Base-by-base conservation (phyloP, 30 jellyfish, hydroid and myxozoan genomes). In the Cassiopea andromeda region DNA sequence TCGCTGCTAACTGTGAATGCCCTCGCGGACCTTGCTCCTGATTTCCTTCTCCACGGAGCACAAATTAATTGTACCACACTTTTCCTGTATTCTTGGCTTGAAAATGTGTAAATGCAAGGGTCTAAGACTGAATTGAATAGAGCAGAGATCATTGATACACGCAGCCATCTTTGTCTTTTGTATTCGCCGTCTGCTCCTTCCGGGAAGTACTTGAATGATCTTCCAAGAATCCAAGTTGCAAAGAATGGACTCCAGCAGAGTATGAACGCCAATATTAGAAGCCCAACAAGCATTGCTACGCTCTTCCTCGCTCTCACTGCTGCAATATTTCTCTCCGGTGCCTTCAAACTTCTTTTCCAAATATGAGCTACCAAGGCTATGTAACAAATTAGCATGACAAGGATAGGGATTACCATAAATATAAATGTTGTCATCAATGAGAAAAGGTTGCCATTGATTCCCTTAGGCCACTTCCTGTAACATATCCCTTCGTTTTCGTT, bases 181-280 rank as follows among this genome's bases (percentile, higher is more conserved):
- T 70, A 70, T 15, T 70, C 79, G 0, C 79, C 79, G 0, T 0
- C 79, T 14, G 27, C 16, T 0, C 79, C 79, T 1, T 43, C 27
- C 0, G 79, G 54, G 50, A 70, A 70, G 50, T 18, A 70, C 1
- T 70, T 43, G 38, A 70, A 27, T 6, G 79, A n/a, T 15, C 79
- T 70, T 19, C 79, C 79, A 19, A 70, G 49, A 54, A 38, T 70
- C 79, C 79, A 70, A 7, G 27, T 70, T 43, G 54, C 6, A 43
- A 70, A 70, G 79, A 70, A 70, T 38, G 79, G 79, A 27, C 57
- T 43, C 79, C 79, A 70, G 54, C 79, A 70, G 1, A 70, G 1
- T 8, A 43, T 43, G 54, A 18, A 43, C n/a, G 79, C 54, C 79
- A 70, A 5, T 43, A 70, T 19, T 12, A 70, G 79, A 43, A 70